These are phyloP conservation scores for Eupithecia inturbata DNA, from an alignment of 2,888 invertebrate genomes.

Conservation along the genomic window DNA sequence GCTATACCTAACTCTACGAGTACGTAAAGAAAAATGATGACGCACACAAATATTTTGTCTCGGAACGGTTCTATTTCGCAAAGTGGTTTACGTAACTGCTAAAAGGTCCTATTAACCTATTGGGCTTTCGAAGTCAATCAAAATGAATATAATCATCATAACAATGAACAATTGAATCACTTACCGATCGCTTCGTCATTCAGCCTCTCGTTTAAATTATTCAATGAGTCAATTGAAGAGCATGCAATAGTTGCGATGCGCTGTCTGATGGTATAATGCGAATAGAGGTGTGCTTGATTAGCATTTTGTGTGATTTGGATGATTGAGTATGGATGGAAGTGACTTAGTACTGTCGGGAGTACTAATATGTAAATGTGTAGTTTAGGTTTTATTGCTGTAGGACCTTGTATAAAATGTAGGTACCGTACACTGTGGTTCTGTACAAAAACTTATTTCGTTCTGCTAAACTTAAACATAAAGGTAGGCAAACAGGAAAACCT, in stretches of 20 bases:
- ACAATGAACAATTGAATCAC: constrained; percentile 53
- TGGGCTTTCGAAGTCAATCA: constrained; percentile 30
- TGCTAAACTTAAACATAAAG: not conserved
- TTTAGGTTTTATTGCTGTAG: not conserved
- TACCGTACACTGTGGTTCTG: not conserved
- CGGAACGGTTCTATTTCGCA: constrained; percentile 23
- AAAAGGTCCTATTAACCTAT: constrained; percentile 30
- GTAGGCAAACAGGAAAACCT: not conserved
- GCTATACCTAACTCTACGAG: not conserved
- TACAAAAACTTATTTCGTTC: not conserved
- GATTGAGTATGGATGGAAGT: not conserved
- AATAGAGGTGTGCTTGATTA: constrained; percentile 6
- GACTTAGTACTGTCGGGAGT: not conserved
- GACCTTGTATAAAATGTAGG: not conserved
- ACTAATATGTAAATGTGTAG: too few species aligned
- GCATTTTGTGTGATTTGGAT: not conserved
- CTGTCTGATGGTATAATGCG: constrained; percentile 22
- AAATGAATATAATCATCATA: constrained; percentile 42
- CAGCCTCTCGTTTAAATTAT: constrained; percentile 50
- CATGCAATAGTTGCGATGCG: constrained; percentile 42
- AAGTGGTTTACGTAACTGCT: constrained; percentile 36
- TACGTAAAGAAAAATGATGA: constrained; percentile 1
- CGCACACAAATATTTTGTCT: constrained; percentile 2
- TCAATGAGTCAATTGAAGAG: constrained; percentile 49
- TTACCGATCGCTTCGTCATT: constrained; percentile 49